Conservation (phyloP, 2,113 vertebrate species). For the Egretta garzetta region DNA sequence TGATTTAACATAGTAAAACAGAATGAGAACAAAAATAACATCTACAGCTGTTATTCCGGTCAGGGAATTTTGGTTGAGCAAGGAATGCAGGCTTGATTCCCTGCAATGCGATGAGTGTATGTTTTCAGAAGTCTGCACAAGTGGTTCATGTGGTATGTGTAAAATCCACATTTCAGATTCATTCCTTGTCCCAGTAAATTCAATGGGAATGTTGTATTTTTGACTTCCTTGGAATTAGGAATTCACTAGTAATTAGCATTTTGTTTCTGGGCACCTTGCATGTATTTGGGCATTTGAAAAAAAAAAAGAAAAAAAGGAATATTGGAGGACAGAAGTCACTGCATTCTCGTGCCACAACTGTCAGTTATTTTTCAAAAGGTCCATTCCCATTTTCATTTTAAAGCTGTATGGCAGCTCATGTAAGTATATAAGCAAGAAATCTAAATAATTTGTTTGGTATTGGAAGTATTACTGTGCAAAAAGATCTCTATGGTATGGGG, state of each 20-base stretch:
- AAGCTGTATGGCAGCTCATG: background rate
- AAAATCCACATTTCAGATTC: background rate
- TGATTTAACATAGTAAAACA: conserved; percentile 24
- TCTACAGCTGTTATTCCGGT: conserved; percentile 17
- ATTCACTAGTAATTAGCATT: background rate
- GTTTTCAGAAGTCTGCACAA: background rate
- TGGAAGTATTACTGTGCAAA: background rate
- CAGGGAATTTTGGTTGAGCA: conserved; percentile 5
- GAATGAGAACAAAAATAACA: conserved; percentile 33
- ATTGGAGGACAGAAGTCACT: background rate
- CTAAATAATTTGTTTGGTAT: background rate
- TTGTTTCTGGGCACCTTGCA: background rate
- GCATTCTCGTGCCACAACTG: background rate
- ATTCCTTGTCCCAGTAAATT: background rate
- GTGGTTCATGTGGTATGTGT: background rate
- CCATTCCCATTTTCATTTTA: conserved; percentile 10
- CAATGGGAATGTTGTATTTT: background rate
- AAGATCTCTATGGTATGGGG: background rate
- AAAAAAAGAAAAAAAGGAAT: background rate
- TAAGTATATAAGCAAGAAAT: background rate
- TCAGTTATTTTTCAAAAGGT: conserved; percentile 2
- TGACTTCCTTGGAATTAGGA: background rate
- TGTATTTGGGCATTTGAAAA: background rate
- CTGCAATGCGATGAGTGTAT: background rate
- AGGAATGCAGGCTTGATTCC: background rate